Base-by-base conservation (phyloP, 2,113 vertebrate genomes). In the Eurystomus gularis region DNA sequence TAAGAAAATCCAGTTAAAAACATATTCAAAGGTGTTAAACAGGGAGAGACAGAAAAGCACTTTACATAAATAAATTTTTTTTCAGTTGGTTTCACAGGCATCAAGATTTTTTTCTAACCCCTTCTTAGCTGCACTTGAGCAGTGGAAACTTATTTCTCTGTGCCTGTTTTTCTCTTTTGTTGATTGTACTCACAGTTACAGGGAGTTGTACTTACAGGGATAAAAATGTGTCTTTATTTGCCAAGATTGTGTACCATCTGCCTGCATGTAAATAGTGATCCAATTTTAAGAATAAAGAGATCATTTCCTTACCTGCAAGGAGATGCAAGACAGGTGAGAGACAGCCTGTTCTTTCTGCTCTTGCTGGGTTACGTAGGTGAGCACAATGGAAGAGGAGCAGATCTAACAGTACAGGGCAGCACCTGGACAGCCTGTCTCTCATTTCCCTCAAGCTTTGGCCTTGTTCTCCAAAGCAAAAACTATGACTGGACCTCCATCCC, bases 311-410 rank as follows among this genome's bases (percentile, higher is more conserved):
- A 33, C 9, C 35, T 69, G 31, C 52, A 80, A 57, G 35, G 33
- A 46, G 23, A 26, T 35, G 39, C 19, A 69, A 46, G 44, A 24
- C 21, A 60, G 15, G 2, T 7, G 3, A 52, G 33, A 68, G 17
- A 23, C 14, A 82, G 23, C 20, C 33, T 35, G 25, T 68, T 8
- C n/a, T 75, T 70, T 75, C 37, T 90, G 44, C 40, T 66, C 17
- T 39, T 8, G 21, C 9, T 64, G 58, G 28, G 20, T 39, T 57
- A 17, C 0, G 0, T 46, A 46, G 40, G 18, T 24, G 37, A 86
- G 26, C 29, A 78, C 69, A 66, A 61, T 21, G 51, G 15, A 73
- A 82, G 44, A 55, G 44, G 24, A 61, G 3, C 17, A 58, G n/a
- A 9, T 80, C 46, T 19, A 12, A 16, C 6, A 33, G 15, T 25